phyloP scores from a whole-genome alignment of 2,888 invertebrate species.

The Oscheius onirici region DNA sequence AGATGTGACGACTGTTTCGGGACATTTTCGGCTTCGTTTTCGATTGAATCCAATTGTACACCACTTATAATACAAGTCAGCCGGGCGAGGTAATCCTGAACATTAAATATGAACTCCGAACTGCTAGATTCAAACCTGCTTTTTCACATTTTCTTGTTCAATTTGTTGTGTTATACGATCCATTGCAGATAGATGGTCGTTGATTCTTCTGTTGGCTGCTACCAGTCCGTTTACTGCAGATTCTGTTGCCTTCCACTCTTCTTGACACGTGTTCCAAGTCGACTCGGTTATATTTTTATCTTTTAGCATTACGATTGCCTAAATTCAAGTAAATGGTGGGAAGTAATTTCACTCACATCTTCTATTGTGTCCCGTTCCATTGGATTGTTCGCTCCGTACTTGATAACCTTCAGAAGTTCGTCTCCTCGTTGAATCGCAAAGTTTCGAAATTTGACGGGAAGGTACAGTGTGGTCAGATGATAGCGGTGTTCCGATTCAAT shows the following conservation, averaged over 20 bases:
- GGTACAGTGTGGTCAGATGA: constrained; percentile 3
- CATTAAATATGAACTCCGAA: neutral
- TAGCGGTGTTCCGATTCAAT: constrained; percentile 6
- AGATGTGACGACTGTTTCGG: neutral
- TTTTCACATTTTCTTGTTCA: neutral
- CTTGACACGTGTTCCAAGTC: neutral
- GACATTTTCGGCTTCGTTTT: neutral
- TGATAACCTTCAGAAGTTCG: neutral
- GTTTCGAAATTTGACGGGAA: neutral
- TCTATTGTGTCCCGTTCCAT: neutral
- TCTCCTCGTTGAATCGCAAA: neutral
- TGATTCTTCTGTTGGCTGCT: neutral
- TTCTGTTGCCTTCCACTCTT: constrained; percentile 1
- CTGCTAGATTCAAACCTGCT: neutral
- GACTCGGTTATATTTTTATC: neutral
- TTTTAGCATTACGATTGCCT: neutral
- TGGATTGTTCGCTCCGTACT: neutral
- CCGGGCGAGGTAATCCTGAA: neutral
- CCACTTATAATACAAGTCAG: constrained; percentile 4
- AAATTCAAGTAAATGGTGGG: neutral
- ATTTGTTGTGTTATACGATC: neutral
- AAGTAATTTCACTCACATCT: neutral
- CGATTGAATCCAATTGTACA: neutral
- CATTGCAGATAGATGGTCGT: neutral
- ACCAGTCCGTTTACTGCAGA: neutral